Evolutionary conservation across 2,113 vertebrate genomes (phyloP).

Genomic region (rat (Rattus norvegicus)): DNA sequence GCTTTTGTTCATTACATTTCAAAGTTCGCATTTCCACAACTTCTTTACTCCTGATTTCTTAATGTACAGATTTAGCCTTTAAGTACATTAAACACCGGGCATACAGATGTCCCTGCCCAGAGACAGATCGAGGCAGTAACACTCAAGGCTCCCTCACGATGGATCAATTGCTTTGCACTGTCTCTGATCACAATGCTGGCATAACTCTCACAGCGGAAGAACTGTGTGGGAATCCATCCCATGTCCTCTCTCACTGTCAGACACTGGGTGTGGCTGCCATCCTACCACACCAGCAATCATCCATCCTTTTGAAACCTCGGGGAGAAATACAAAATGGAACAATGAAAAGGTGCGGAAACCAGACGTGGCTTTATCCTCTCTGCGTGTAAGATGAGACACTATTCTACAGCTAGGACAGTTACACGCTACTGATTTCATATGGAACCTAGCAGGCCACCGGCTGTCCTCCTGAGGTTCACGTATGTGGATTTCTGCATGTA

Average conservation of each 20-base stretch:
- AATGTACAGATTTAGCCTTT: neutral
- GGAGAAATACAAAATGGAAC: neutral
- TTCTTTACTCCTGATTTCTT: constrained; percentile 45
- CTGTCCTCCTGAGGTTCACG: neutral
- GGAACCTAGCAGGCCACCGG: neutral
- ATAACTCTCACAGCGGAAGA: neutral
- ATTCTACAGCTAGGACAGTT: neutral
- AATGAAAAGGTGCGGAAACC: neutral
- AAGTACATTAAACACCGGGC: neutral
- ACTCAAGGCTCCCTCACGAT: neutral
- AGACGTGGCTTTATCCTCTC: neutral
- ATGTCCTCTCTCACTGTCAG: neutral
- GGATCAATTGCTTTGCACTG: neutral
- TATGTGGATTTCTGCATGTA: neutral
- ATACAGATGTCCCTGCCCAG: neutral
- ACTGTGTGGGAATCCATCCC: neutral
- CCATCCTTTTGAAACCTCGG: neutral
- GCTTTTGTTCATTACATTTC: constrained; percentile 14
- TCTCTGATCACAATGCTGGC: neutral
- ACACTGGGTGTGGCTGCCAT: neutral
- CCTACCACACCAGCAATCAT: neutral
- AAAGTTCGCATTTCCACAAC: neutral
- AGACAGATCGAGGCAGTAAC: neutral
- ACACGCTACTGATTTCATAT: neutral
- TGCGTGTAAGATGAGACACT: neutral